phyloP scores from a whole-genome alignment of 2,797 vertebrate genomes.

The Pitangus sulphuratus region DNA sequence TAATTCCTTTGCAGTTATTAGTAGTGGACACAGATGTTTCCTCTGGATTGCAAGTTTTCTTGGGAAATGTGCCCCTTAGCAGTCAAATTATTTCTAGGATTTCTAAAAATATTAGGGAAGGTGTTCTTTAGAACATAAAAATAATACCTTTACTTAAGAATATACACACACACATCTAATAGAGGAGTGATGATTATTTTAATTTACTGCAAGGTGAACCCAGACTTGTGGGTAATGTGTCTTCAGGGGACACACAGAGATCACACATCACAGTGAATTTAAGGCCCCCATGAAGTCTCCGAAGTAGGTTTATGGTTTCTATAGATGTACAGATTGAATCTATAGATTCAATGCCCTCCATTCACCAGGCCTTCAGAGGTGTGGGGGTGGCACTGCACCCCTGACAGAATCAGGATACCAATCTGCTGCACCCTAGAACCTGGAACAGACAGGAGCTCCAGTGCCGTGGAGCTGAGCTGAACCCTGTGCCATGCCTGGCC shows the following conservation, averaged over 20 bases:
- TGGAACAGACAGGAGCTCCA: accelerated
- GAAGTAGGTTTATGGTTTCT: neutral
- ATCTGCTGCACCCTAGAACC: neutral
- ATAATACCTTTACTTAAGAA: neutral
- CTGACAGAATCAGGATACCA: accelerated
- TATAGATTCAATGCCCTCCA: neutral
- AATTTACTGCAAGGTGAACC: neutral
- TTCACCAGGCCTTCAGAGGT: neutral
- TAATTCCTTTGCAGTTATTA: neutral
- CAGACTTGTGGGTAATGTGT: neutral
- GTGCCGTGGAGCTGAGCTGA: neutral
- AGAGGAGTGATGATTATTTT: neutral
- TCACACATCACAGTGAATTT: neutral
- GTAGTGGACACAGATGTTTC: neutral
- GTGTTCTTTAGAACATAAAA: neutral
- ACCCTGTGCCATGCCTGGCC: neutral
- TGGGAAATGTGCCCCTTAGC: neutral
- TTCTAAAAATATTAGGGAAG: neutral
- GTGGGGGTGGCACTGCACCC: accelerated
- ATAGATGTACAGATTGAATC: neutral
- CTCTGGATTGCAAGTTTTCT: neutral
- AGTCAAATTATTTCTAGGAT: neutral
- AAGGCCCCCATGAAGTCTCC: neutral
- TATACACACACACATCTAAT: neutral
- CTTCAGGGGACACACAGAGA: neutral